phyloP scores from a whole-genome alignment of 1,140 invertebrate species.

The Apis laboriosa region DNA sequence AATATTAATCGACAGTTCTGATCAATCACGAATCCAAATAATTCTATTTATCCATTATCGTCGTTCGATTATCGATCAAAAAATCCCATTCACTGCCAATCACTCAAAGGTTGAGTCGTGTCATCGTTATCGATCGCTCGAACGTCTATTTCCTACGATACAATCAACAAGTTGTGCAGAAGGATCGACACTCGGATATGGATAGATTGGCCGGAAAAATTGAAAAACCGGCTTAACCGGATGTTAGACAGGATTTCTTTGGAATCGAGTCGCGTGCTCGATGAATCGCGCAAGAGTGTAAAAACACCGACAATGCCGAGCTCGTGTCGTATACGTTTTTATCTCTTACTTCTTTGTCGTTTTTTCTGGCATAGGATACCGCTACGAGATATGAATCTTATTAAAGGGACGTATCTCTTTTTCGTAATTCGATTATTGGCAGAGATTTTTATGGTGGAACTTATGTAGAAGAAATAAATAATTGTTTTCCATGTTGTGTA shows the following conservation, averaged over 20 bases:
- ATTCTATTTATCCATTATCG: not conserved
- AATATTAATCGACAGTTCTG: not conserved
- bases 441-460: not conserved
- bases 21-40: not conserved
- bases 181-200: conserved; percentile 34
- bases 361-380: not conserved
- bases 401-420: not conserved
- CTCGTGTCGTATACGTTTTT: not conserved
- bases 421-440: not conserved
- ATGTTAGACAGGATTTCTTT: conserved; percentile 20
- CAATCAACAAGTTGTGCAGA: conserved; percentile 18
- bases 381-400: not conserved
- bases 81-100: not conserved
- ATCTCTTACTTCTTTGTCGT: not conserved
- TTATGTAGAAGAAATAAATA: too few relatives aligned
- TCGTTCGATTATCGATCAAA: not conserved
- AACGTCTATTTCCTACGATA: conserved; percentile 10
- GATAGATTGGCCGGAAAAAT: conserved; percentile 37
- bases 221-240: conserved; percentile 52
- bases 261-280: conserved; percentile 20
- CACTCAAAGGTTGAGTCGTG: not conserved
- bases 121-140: conserved; percentile 15
- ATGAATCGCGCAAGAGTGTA: conserved; percentile 13
- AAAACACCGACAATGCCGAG: conserved; percentile 24
- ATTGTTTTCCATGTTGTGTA: too few relatives aligned